Percentiles rank a stretch among this genome's conserved stretches.
phyloP scores from a whole-genome alignment of 1,140 invertebrate genomes.

The Formica selysi region DNA sequence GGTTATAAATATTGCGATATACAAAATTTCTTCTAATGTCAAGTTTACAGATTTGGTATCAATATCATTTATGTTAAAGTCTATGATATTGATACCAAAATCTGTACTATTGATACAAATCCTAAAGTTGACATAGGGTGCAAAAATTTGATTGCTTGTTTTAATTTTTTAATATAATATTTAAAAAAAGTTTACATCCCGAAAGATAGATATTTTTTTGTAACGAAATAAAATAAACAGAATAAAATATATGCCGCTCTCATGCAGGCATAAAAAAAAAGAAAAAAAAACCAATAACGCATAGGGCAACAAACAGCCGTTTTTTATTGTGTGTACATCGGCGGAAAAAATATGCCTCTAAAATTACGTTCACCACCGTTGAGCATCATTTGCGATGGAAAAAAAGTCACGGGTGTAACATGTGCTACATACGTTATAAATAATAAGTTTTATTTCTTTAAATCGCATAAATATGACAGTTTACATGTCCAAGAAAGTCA shows the following conservation, averaged over 20 bases:
- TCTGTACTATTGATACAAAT: background rate
- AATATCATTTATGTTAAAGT: too few relatives aligned
- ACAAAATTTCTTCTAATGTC: background rate
- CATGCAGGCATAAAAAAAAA: slow-evolving; percentile 19
- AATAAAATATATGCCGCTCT: slow-evolving; percentile 25
- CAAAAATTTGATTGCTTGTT: background rate
- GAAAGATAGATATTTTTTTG: background rate
- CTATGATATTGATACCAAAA: background rate
- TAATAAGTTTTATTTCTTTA: slow-evolving; percentile 46
- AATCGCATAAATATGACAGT: too few relatives aligned
- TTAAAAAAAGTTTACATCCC: slow-evolving; percentile 11
- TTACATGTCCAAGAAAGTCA: background rate
- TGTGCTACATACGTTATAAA: slow-evolving; percentile 40
- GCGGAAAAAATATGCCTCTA: slow-evolving; percentile 10
- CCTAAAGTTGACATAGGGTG: background rate
- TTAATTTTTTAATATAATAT: background rate
- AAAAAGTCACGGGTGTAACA: slow-evolving; percentile 9
- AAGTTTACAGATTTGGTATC: background rate
- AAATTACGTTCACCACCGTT: slow-evolving; percentile 29
- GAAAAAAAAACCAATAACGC: slow-evolving; percentile 24
- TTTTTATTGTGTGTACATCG: slow-evolving; percentile 31
- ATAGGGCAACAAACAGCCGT: slow-evolving; percentile 2
- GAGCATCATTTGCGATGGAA: background rate
- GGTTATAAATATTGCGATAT: slow-evolving; percentile 13
- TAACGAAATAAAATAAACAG: slow-evolving; percentile 16